These are phyloP conservation scores for Frankliniella intonsa DNA, from an alignment of 2,888 invertebrate genomes.

Conservation along the genomic window DNA sequence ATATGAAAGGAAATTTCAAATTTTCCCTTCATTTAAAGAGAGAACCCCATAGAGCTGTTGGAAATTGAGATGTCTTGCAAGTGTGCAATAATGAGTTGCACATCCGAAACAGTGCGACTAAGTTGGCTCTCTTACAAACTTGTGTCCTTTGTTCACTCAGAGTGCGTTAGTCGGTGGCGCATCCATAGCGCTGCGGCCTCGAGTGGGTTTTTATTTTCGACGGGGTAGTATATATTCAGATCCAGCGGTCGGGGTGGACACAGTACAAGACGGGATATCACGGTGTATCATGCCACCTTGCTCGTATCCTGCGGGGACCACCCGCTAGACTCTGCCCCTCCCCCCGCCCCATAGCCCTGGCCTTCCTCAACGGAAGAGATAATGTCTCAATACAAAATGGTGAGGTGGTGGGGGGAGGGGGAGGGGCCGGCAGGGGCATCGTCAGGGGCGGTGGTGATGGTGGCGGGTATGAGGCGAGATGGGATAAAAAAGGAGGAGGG, in stretches of 20 bases:
- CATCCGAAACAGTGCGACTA: too few relatives aligned
- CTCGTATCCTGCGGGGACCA: conserved; percentile 1
- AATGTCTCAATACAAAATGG: conserved; percentile 25
- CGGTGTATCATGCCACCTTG: neutral
- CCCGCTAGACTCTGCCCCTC: neutral
- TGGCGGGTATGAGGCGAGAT: neutral
- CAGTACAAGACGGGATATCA: neutral
- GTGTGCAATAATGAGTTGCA: too few relatives aligned
- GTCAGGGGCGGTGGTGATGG: neutral
- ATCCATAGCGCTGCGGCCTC: too few relatives aligned
- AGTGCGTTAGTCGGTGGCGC: too few relatives aligned
- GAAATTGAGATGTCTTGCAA: too few relatives aligned
- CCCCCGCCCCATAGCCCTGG: neutral
- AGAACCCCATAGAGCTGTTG: too few relatives aligned
- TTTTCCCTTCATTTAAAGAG: too few relatives aligned
- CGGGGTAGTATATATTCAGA: too few relatives aligned
- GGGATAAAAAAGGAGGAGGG: neutral
- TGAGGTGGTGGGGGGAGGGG: neutral
- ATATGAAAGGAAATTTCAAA: too few relatives aligned
- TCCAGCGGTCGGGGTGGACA: neutral
- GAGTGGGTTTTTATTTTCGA: too few relatives aligned
- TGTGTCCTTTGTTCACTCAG: too few relatives aligned
- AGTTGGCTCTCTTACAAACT: too few relatives aligned
- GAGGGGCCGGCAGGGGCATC: neutral
- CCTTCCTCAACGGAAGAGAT: neutral